Conservation (phyloP, 2,113 vertebrate genomes). For the Pyxicephalus adspersus region DNA sequence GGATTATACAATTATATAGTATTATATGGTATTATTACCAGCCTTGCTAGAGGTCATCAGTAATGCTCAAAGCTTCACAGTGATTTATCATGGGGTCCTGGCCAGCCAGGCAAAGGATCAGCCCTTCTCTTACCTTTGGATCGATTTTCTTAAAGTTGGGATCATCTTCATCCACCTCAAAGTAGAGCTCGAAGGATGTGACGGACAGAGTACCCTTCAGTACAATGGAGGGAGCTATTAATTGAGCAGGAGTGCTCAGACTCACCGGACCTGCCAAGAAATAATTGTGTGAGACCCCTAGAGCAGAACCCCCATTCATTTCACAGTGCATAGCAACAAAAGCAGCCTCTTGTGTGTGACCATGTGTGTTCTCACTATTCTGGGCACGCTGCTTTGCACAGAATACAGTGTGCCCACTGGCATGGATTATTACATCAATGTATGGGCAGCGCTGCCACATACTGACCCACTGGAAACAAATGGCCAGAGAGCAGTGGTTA, state of each 20-base stretch:
- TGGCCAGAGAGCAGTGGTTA: too few species aligned
- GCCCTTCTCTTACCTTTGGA: slow-evolving; percentile 88
- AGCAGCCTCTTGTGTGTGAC: not conserved
- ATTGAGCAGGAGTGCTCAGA: slow-evolving; percentile 88
- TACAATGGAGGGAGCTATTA: slow-evolving; percentile 88
- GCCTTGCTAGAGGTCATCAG: not conserved
- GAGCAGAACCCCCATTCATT: not conserved
- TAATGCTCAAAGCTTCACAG: not conserved
- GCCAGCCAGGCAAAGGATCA: slow-evolving; percentile 51
- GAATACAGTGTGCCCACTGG: not conserved
- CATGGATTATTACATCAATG: not conserved
- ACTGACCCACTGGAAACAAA: too few species aligned
- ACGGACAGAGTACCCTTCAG: slow-evolving; percentile 93
- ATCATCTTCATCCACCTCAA: slow-evolving; percentile 98
- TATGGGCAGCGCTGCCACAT: too few species aligned
- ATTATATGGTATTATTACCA: too few species aligned
- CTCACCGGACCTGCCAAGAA: slow-evolving; percentile 86
- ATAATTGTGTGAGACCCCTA: slow-evolving; percentile 46
- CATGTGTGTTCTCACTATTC: not conserved
- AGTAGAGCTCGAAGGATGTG: slow-evolving; percentile 93
- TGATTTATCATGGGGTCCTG: not conserved
- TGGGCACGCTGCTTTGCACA: not conserved
- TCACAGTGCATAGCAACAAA: not conserved
- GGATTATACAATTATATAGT: too few species aligned
- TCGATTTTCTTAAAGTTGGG: slow-evolving; percentile 92